Evolutionary conservation across 2,888 invertebrate species (phyloP), one percentile per base, ranked within the genome.

Genomic region (Apamea monoglypha): DNA sequence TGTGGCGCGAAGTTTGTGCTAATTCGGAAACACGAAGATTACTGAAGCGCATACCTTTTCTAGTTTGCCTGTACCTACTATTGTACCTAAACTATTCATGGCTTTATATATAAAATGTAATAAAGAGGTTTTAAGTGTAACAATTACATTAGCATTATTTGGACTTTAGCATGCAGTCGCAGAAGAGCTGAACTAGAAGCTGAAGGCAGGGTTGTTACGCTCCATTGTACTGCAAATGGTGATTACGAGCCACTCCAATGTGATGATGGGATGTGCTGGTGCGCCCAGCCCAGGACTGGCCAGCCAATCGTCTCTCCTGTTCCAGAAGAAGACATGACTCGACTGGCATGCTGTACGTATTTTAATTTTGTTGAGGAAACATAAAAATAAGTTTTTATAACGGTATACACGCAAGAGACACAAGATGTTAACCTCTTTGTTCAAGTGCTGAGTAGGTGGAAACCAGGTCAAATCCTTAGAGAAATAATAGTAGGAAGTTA

Each of bases 221-320:
- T 98, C 32, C 98, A 98, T 91, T 98, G 98, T 91, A 97, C 97
- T 71, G 89, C 95, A 63, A 95, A 96, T 88, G 98, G 98, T 36
- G 98, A 98, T 94, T 98, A 97, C 92, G 98, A 98, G 90, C 94
- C 96, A 40, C 92, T 98, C 50, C 98, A 98, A 91, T 98, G 98
- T 90, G 97, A 98, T 92, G 95, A 97, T 77, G 98, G 97, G 3
- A 91, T 98, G 84, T 98, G 98, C 91, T 98, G 98, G 98, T 98
- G 98, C 92, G 98, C 97, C 2, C 97, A 98, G 59, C 94, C 97
- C 1, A 95, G 91, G 91, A 98, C 97, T 74, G 98, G 98, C 32
- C 96, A 97, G 87, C 96, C 98, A 3, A 94, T 93, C 2, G 95
- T 97, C 21, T 93, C 96, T 66, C 97, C 97, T 0, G 97, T 98